phyloP scores from a whole-genome alignment of 1,140 invertebrate species.

The Brachystomella parvula region DNA sequence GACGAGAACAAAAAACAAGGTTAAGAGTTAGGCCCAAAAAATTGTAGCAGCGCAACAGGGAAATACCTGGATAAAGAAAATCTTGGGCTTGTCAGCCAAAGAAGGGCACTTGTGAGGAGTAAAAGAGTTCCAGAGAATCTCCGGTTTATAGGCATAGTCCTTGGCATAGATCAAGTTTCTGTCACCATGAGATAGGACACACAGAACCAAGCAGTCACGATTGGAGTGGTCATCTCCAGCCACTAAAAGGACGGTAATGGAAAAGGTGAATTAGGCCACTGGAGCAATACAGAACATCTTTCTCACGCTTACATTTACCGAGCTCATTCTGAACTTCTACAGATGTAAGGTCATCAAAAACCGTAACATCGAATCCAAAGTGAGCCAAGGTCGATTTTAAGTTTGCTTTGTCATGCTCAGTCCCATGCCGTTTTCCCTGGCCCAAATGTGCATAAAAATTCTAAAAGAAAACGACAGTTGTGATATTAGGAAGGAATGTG shows the following conservation, averaged over 20 bases:
- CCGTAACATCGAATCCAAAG: conserved; percentile 68
- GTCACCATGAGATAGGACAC: conserved; percentile 83
- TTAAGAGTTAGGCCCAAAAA: not conserved
- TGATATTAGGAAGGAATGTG: conserved; percentile 27
- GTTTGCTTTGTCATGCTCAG: conserved; percentile 49
- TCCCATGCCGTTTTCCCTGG: conserved; percentile 41
- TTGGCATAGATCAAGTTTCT: conserved; percentile 75
- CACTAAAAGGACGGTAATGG: conserved; percentile 45
- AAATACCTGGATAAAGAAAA: conserved; percentile 75
- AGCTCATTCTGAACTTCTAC: conserved; percentile 28
- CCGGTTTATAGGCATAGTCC: conserved; percentile 73
- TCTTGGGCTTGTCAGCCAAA: conserved; percentile 85
- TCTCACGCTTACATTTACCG: conserved; percentile 30
- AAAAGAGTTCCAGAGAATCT: conserved; percentile 73
- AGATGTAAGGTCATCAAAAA: conserved; percentile 53
- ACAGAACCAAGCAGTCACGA: conserved; percentile 67
- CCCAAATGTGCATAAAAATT: conserved; percentile 34
- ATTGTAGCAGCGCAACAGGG: not conserved
- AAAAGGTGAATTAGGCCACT: conserved; percentile 12
- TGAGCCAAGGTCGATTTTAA: conserved; percentile 55
- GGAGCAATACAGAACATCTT: not conserved
- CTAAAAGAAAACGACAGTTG: no score
- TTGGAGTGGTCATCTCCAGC: conserved; percentile 63
- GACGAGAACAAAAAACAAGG: not conserved
- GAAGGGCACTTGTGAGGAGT: conserved; percentile 75